phyloP scores from a whole-genome alignment of 2,113 vertebrate species.

The Mungos mungo region DNA sequence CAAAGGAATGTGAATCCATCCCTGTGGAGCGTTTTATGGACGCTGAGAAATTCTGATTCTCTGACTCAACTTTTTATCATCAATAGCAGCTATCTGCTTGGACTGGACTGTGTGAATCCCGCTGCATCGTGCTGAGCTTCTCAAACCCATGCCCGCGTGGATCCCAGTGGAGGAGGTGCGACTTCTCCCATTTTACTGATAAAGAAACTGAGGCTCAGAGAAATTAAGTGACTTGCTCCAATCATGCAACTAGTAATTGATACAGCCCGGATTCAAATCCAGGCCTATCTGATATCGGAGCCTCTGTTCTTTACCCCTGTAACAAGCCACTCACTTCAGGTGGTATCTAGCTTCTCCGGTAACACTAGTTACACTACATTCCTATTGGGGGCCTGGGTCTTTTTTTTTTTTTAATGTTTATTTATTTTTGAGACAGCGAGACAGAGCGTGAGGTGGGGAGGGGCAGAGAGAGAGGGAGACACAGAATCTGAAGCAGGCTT shows the following conservation, averaged over 20 bases:
- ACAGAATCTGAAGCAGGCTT: too few relatives aligned
- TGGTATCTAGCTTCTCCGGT: not conserved
- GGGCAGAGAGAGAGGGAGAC: too few relatives aligned
- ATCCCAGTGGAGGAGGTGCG: not conserved
- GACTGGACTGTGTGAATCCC: not conserved
- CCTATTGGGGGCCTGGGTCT: not conserved
- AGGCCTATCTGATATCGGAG: not conserved
- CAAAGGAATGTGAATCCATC: not conserved
- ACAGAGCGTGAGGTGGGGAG: too few relatives aligned
- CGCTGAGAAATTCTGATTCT: not conserved
- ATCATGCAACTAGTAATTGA: not conserved
- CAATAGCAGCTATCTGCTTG: not conserved
- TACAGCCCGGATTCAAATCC: not conserved
- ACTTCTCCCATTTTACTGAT: not conserved
- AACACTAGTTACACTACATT: not conserved
- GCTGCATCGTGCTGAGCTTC: not conserved
- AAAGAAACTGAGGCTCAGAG: not conserved
- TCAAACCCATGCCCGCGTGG: not conserved
- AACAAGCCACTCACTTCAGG: not conserved
- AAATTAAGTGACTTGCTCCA: not conserved
- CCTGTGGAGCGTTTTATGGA: not conserved
- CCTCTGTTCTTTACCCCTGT: not conserved
- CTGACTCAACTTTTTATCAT: not conserved
- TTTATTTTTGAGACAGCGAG: too few relatives aligned
- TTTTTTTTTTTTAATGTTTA: not conserved